Percentiles rank a stretch among this genome's conserved stretches.
Conservation (phyloP, 1,140 invertebrate species). For the Temnothorax longispinosus region DNA sequence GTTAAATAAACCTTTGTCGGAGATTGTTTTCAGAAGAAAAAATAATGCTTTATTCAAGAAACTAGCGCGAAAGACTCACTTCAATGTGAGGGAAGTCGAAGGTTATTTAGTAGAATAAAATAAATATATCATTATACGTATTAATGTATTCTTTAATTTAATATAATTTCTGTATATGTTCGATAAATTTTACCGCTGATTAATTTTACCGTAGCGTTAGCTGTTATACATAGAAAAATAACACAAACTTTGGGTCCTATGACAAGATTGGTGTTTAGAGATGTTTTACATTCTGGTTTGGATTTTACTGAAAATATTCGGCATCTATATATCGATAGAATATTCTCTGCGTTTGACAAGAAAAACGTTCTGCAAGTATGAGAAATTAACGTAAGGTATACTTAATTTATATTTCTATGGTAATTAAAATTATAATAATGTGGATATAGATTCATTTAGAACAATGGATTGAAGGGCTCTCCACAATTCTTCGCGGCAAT, state of each 20-base stretch:
- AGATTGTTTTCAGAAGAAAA: conserved; percentile 80
- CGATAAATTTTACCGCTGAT: background rate
- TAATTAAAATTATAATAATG: conserved; percentile 7
- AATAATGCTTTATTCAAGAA: conserved; percentile 77
- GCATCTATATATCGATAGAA: conserved; percentile 88
- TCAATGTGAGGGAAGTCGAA: conserved; percentile 85
- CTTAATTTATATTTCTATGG: background rate
- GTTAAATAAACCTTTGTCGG: conserved; percentile 71
- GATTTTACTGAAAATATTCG: conserved; percentile 89
- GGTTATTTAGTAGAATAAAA: conserved; percentile 68
- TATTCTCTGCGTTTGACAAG: conserved; percentile 87
- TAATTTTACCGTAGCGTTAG: conserved; percentile 72
- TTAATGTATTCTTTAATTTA: background rate
- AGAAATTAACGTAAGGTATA: background rate
- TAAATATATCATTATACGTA: background rate
- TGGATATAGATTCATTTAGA: conserved; percentile 86
- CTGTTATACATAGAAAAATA: conserved; percentile 82
- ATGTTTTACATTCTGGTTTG: conserved; percentile 90
- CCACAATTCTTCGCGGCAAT: conserved; percentile 89
- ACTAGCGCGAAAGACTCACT: conserved; percentile 81
- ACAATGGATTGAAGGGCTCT: conserved; percentile 89
- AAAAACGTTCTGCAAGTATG: conserved; percentile 73
- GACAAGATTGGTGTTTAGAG: conserved; percentile 87
- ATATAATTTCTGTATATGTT: background rate
- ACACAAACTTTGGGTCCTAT: conserved; percentile 81